These are phyloP conservation scores for Nephrotoma appendiculata DNA, from an alignment of 2,888 invertebrate species.

Conservation along the genomic window DNA sequence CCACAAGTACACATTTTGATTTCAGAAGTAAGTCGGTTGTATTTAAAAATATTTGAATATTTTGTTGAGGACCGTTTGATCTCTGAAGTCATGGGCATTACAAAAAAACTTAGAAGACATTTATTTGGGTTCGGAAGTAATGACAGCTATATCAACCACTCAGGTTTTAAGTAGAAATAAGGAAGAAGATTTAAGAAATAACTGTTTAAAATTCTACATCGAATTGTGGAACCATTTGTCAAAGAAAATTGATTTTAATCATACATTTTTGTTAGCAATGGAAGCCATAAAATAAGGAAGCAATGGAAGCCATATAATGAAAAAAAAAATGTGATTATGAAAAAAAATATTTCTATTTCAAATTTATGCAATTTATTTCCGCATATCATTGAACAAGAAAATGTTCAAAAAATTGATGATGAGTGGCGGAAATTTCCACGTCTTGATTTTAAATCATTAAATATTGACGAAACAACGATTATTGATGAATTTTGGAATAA, in stretches of 20 bases:
- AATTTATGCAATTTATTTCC: not conserved
- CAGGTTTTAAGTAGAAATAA: not conserved
- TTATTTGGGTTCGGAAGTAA: too few species aligned
- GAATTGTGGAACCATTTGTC: constrained; percentile 7
- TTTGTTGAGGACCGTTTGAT: not conserved
- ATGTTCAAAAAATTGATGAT: not conserved
- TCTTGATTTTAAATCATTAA: too few species aligned
- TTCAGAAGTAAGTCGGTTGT: not conserved
- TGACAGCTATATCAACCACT: not conserved
- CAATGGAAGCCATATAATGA: too few species aligned
- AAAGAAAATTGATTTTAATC: not conserved
- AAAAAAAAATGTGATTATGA: not conserved
- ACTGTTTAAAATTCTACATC: constrained; percentile 9
- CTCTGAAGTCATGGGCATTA: too few species aligned
- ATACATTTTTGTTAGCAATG: too few species aligned
- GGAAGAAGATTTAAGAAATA: constrained; percentile 3
- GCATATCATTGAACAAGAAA: too few species aligned
- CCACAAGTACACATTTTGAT: not conserved
- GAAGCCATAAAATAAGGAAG: not conserved
- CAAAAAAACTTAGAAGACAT: too few species aligned
- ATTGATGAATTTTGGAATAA: not conserved
- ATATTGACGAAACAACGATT: not conserved
- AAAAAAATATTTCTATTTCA: not conserved
- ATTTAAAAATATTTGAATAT: not conserved
- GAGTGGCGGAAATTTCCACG: not conserved